phyloP scores from a whole-genome alignment of 2,797 vertebrate species.

The Dicrostonyx torquatus region DNA sequence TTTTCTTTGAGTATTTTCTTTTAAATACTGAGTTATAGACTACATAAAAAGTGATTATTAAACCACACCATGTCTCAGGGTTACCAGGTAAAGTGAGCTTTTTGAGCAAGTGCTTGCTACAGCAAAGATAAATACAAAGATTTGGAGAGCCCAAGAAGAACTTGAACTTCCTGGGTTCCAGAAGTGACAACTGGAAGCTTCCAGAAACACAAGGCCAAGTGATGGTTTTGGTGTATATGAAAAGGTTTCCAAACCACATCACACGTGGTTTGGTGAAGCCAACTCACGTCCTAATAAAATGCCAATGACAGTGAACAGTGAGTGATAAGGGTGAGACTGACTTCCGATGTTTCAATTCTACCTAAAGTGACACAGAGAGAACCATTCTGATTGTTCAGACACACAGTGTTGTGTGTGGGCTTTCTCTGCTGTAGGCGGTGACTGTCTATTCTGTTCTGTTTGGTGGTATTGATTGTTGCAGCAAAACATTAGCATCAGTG shows the following conservation, averaged over 20 bases:
- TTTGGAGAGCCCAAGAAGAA: not conserved
- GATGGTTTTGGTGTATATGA: not conserved
- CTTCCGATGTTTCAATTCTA: not conserved
- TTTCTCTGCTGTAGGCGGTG: not conserved
- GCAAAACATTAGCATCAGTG: not conserved
- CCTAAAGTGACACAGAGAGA: not conserved
- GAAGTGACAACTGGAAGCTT: not conserved
- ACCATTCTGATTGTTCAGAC: not conserved
- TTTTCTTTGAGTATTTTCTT: not conserved
- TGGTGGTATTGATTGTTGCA: not conserved
- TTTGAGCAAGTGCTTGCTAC: not conserved
- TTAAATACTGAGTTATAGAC: slow-evolving; percentile 31
- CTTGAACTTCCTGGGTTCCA: not conserved
- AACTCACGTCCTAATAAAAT: too few species aligned
- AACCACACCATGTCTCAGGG: not conserved
- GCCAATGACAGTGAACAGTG: too few species aligned
- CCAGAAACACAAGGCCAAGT: not conserved
- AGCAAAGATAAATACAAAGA: not conserved
- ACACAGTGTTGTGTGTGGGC: not conserved
- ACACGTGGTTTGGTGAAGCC: too few species aligned
- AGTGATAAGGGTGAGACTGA: not conserved
- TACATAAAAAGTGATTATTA: not conserved
- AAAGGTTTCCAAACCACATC: not conserved
- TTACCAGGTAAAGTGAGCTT: not conserved
- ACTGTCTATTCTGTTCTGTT: not conserved